phyloP scores from a whole-genome alignment of 2,113 vertebrate species.

The Ailuropoda melanoleuca region DNA sequence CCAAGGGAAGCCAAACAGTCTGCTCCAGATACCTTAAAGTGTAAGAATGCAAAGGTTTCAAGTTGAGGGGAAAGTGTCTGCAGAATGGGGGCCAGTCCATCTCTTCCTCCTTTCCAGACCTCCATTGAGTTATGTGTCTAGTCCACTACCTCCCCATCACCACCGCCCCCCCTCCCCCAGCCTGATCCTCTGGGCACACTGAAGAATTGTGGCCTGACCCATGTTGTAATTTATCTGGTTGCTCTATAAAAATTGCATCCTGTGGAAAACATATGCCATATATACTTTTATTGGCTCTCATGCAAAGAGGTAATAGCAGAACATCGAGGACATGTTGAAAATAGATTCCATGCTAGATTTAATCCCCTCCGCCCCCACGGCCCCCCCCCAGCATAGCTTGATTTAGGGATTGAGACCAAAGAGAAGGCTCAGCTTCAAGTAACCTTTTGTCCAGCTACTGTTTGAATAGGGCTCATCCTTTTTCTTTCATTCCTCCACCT shows the following conservation, averaged over 20 bases:
- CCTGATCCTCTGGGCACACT: slow-evolving; percentile 47
- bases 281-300: slow-evolving; percentile 60
- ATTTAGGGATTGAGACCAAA: slow-evolving; percentile 34
- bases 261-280: slow-evolving; percentile 50
- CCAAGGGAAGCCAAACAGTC: slow-evolving; percentile 42
- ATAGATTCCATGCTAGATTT: background rate
- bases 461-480: background rate
- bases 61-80: background rate
- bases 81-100: background rate
- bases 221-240: slow-evolving; percentile 71
- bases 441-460: background rate
- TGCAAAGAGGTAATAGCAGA: slow-evolving; percentile 64
- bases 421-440: background rate
- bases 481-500: background rate
- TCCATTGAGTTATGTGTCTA: slow-evolving; percentile 4
- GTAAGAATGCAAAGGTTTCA: slow-evolving; percentile 55
- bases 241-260: slow-evolving; percentile 70
- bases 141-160: background rate
- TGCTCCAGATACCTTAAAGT: slow-evolving; percentile 64
- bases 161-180: background rate
- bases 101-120: slow-evolving; percentile 4
- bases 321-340: slow-evolving; percentile 32
- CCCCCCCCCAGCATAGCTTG: background rate
- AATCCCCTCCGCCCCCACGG: background rate
- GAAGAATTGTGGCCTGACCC: slow-evolving; percentile 61